These are phyloP conservation scores for Clostera curtula DNA, from an alignment of 2,888 invertebrate species.

Conservation along the genomic window DNA sequence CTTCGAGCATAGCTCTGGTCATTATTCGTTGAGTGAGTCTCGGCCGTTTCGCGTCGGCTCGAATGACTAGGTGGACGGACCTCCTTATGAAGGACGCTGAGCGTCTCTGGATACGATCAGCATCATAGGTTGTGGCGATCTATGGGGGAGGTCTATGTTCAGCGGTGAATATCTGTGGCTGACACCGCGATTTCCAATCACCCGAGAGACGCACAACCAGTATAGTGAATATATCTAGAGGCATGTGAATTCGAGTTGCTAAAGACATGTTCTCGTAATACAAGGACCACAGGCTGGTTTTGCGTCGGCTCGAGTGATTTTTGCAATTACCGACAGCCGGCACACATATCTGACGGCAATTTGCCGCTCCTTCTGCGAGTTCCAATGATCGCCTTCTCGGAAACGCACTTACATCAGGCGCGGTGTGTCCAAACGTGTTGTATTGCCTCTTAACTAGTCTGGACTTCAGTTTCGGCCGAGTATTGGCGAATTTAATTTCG, in stretches of 20 bases:
- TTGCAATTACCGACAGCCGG: conserved; percentile 68
- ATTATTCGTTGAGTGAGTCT: too few relatives aligned
- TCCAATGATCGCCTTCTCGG: conserved; percentile 61
- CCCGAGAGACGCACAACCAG: too few relatives aligned
- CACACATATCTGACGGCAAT: conserved; percentile 69
- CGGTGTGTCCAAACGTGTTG: conserved; percentile 40
- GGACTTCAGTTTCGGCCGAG: conserved; percentile 17
- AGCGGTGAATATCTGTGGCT: too few relatives aligned
- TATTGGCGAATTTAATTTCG: too few relatives aligned
- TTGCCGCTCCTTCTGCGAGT: conserved; percentile 61
- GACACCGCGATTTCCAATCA: too few relatives aligned
- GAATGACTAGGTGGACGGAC: too few relatives aligned
- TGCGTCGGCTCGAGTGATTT: conserved; percentile 49
- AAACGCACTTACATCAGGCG: conserved; percentile 64
- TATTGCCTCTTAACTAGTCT: conserved; percentile 67
- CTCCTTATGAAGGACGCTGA: too few relatives aligned
- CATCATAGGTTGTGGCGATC: too few relatives aligned
- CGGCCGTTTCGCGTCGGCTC: too few relatives aligned
- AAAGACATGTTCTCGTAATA: conserved; percentile 32
- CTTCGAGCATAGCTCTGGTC: too few relatives aligned
- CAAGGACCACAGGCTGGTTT: conserved; percentile 35
- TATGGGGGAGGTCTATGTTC: too few relatives aligned
- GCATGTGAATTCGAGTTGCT: conserved; percentile 19
- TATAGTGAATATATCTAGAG: conserved; percentile 9
- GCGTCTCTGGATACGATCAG: too few relatives aligned